Conservation (phyloP, 1,140 invertebrate genomes). For the Lerema accius region DNA sequence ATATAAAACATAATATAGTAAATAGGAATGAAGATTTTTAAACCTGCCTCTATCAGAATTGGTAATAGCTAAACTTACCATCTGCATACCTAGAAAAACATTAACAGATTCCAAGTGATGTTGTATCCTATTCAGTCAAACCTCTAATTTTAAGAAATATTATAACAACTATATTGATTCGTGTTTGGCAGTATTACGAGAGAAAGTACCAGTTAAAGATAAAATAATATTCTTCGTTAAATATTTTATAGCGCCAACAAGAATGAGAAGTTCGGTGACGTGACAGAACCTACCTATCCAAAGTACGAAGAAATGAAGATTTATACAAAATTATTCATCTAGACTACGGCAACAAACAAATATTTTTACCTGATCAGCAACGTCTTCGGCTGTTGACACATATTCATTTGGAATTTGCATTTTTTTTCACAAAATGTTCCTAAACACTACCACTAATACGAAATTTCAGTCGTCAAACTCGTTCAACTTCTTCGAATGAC, state of each 20-base stretch:
- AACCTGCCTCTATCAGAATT: no score
- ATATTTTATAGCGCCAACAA: constrained; percentile 46
- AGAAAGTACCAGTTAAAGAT: constrained; percentile 9
- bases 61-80: no score
- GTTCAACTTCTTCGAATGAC: constrained; percentile 65
- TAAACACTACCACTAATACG: constrained; percentile 66
- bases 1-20: no score
- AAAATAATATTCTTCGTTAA: constrained; percentile 16
- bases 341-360: constrained; percentile 27
- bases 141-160: background rate
- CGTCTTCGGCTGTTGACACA: constrained; percentile 95
- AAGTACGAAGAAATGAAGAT: constrained; percentile 53
- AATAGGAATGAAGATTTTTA: no score
- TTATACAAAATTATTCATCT: constrained; percentile 17
- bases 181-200: constrained; percentile 1
- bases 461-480: constrained; percentile 62
- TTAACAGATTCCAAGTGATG: no score
- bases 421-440: constrained; percentile 72
- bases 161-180: background rate
- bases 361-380: constrained; percentile 93
- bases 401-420: constrained; percentile 95
- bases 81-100: no score
- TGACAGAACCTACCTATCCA: constrained; percentile 67
- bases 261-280: constrained; percentile 76
- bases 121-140: background rate